These are phyloP conservation scores for Gadopsis marmoratus DNA, from an alignment of 2,797 vertebrate genomes.

Conservation along the genomic window DNA sequence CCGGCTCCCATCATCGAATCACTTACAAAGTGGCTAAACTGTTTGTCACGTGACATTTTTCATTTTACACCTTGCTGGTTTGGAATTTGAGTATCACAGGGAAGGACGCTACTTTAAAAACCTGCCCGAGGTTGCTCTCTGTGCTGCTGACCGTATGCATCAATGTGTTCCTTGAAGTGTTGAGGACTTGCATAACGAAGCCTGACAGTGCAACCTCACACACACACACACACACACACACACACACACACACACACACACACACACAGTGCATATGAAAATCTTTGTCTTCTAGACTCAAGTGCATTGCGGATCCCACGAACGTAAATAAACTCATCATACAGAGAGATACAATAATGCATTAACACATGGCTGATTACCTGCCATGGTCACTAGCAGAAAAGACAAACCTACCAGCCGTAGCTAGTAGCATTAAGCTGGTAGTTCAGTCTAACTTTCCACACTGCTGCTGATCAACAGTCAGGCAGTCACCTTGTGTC, in stretches of 20 bases:
- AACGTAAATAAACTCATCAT: background rate
- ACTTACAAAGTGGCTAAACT: background rate
- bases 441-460: background rate
- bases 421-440: background rate
- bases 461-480: conserved; percentile 8
- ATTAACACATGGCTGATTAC: background rate
- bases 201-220: conserved; percentile 48
- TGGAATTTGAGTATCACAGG: conserved; percentile 23
- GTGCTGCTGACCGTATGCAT: conserved; percentile 45
- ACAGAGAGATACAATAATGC: background rate
- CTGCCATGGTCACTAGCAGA: background rate
- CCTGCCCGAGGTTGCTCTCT: conserved; percentile 37
- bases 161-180: conserved; percentile 60
- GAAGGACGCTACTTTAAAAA: conserved; percentile 39
- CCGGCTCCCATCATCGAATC: background rate
- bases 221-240: conserved; percentile 26
- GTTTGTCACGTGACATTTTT: background rate
- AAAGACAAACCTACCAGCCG: background rate
- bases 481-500: conserved; percentile 11
- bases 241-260: conserved; percentile 30
- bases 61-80: conserved; percentile 7
- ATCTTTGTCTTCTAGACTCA: conserved; percentile 2
- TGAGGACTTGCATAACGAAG: conserved; percentile 52
- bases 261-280: conserved; percentile 16
- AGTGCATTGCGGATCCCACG: background rate